Percentiles rank a stretch among this genome's conserved stretches.
Conservation (phyloP, 2,113 vertebrate species). For the Ivindomyrus marchei region DNA sequence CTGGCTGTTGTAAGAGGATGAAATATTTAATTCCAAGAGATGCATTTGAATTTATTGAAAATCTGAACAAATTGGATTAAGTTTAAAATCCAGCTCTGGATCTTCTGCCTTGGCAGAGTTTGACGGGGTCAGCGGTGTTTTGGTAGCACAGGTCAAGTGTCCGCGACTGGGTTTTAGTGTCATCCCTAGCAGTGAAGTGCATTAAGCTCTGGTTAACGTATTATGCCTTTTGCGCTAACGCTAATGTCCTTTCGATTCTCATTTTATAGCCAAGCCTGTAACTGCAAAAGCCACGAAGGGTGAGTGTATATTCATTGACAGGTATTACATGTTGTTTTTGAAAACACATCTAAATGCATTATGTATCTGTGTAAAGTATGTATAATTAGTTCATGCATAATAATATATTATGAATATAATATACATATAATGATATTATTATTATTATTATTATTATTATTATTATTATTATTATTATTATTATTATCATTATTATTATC, state of each 20-base stretch:
- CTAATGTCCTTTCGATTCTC: background rate
- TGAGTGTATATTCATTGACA: background rate
- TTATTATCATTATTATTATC: background rate
- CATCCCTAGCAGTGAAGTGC: background rate
- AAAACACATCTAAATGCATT: background rate
- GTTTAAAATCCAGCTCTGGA: background rate
- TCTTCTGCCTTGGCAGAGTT: background rate
- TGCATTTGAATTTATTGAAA: background rate
- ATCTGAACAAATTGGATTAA: conserved; percentile 4
- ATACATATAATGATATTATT: background rate
- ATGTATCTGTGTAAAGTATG: background rate
- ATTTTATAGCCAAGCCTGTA: background rate
- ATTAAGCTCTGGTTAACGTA: background rate
- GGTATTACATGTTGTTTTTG: background rate
- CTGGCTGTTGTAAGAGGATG: background rate
- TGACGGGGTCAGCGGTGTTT: background rate
- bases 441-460: background rate
- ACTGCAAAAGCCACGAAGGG: background rate
- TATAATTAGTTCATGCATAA: background rate
- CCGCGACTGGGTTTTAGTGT: background rate
- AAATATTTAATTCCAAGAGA: background rate
- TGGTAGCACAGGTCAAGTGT: background rate
- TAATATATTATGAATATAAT: background rate
- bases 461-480: background rate
- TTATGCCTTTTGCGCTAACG: background rate